Base-by-base conservation (phyloP, 1,140 invertebrate species). In the Penaeus chinensis region DNA sequence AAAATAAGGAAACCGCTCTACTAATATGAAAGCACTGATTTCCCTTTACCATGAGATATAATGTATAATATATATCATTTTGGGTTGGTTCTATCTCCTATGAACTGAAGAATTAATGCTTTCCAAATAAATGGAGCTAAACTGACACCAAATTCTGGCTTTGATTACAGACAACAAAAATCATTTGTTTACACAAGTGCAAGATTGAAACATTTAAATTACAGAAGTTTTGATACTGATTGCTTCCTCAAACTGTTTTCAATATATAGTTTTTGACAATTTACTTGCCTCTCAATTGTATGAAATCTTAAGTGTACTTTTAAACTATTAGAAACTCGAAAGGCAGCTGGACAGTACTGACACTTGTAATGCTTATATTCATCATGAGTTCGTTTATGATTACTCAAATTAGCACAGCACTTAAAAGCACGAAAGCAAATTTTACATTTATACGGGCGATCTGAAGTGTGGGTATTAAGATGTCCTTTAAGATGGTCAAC, bases 211-310 rank as follows among this genome's bases (percentile, higher is more conserved):
- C 32, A 27, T 32, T 20, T 66, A 42, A 63, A 82, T 8, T 66
- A 27, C 32, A 65, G 80, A 82, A 66, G 80, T 24, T 42, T 65
- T 61, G 62, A 10, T 8, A 7, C 37, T 37, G 61, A 54, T 42
- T 82, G 80, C 3, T 63, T 61, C 47, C 80, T 61, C 63, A 82
- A 82, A 66, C 80, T 82, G 32, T 65, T 66, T 66, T 82, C 80
- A 82, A 32, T 65, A 61, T 82, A 37, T 66, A 82, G 62, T 82
- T 65, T 22, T 66, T 27, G 32, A 22, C 80, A 82, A 37, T 63
- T 61, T 11, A 82, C 63, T 37, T 61, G 80, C 24, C 47, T 82
- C 54, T 82, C 80, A 66, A 61, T 65, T 18, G 80, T 82, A n/a
- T 82, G 80, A 7, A 65, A 37, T 27, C 80, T 82, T 19, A 82